Evolutionary conservation across 1,140 invertebrate genomes (phyloP), one percentile per base, ranked within the genome.

Genomic region (Thaumetopoea pityocampa): DNA sequence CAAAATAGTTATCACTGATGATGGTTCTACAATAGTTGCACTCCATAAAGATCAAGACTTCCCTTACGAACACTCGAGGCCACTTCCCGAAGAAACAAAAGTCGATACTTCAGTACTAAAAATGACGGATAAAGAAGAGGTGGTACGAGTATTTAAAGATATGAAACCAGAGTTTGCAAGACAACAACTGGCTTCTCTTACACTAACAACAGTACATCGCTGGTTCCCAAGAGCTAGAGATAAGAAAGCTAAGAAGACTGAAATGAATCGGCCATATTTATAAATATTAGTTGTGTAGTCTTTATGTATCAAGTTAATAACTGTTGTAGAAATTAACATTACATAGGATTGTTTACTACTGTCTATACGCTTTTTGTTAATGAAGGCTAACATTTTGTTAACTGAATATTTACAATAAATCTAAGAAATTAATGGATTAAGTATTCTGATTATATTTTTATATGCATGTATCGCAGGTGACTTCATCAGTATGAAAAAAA

Each of bases 1-100:
- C 34, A 88, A 88, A 57, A 88, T 94, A 14, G 88, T 90, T 6
- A 81, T 91, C 46, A 90, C 90, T 6, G 87, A 92, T 53, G 90
- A 94, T 81, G 89, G 90, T n/a, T 89, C 88, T 24, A 94, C 91
- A 32, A 89, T 94, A 45, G 89, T 96, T 22, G 95, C 93, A 48
- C 95, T 95, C 91, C 96, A 98, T 85, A 93, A 93, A 19, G 90
- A 94, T 54, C 67, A 87, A 65, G 73, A 88, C 23, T 93, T 94
- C 85, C 95, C 96, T 0, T 98, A 97, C 65, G 93, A 97, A 79
- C 90, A 77, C 60, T 92, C 94, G 4, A 89, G 88, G 66, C 92
- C 94, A 1, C 57, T 96, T 20, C 92, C 93, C 7, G 62, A 84
- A 41, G 57, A 74, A 27, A 34, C 55, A 22, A 15, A 65, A 30